A percentile compares a stretch with the other conserved stretches of the same genome.
Evolutionary conservation across 2,113 vertebrate species (phyloP).

Genomic region (Oncorhynchus masou): DNA sequence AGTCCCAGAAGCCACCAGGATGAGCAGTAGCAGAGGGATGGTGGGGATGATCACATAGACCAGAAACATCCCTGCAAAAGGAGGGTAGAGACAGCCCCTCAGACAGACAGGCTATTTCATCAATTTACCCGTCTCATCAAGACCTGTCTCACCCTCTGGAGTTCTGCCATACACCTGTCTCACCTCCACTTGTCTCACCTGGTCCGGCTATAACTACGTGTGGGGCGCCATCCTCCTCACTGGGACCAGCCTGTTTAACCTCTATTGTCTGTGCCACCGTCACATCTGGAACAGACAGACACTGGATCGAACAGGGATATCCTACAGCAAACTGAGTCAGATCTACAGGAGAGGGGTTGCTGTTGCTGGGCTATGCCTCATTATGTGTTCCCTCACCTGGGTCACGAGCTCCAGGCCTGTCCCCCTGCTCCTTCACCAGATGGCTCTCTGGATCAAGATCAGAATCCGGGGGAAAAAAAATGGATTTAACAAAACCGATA

Average conservation of each 20-base stretch:
- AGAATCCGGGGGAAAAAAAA: too few species aligned
- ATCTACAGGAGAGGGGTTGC: neutral
- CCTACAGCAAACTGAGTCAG: neutral
- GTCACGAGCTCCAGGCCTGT: constrained; percentile 51
- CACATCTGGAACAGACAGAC: constrained; percentile 66
- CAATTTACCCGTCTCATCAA: neutral
- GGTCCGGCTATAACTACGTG: constrained; percentile 60
- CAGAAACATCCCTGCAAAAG: constrained; percentile 84
- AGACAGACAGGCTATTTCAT: neutral
- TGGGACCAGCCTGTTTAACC: constrained; percentile 29
- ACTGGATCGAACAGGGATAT: neutral
- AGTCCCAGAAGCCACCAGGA: constrained; percentile 92
- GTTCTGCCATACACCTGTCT: neutral
- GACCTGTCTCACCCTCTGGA: neutral
- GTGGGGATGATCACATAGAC: constrained; percentile 95
- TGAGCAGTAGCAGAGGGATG: constrained; percentile 91
- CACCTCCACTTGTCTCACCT: constrained; percentile 52
- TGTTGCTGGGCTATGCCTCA: neutral
- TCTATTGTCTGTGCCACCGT: constrained; percentile 65
- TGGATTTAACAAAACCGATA: too few species aligned
- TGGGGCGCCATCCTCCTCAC: constrained; percentile 38
- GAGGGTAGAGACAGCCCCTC: too few species aligned
- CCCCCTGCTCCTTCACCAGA: constrained; percentile 66
- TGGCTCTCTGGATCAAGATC: constrained; percentile 57
- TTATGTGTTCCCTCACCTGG: constrained; percentile 45